Conservation (phyloP, 2,888 invertebrate species). For the Dolichomitus sp. region DNA sequence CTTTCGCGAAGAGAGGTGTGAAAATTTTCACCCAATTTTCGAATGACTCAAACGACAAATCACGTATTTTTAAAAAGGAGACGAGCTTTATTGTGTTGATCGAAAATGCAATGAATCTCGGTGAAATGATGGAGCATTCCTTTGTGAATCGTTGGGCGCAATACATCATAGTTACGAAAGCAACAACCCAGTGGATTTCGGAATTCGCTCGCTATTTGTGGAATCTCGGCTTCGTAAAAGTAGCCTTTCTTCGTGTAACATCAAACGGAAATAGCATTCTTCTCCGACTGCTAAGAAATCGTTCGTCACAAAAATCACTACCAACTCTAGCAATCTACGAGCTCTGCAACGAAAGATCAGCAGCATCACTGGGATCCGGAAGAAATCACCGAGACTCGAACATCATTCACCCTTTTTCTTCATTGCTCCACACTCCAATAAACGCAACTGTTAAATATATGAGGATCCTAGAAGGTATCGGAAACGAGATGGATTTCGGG, state of each 20-base stretch:
- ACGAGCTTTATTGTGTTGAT: constrained; percentile 22
- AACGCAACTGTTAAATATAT: not conserved
- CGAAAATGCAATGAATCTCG: not conserved
- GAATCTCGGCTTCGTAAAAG: not conserved
- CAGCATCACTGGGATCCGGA: not conserved
- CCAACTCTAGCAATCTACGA: not conserved
- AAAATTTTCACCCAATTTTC: not conserved
- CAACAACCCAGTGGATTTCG: constrained; percentile 8
- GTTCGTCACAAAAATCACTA: not conserved
- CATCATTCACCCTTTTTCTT: not conserved
- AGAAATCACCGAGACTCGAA: not conserved
- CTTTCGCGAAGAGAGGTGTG: not conserved
- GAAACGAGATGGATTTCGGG: not conserved
- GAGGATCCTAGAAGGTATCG: not conserved
- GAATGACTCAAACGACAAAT: not conserved
- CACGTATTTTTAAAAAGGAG: not conserved
- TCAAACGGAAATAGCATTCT: not conserved
- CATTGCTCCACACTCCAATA: not conserved
- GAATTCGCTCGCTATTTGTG: constrained; percentile 23
- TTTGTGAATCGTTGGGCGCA: constrained; percentile 2
- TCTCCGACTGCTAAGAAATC: not conserved
- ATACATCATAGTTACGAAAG: constrained; percentile 24
- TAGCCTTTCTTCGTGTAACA: not conserved
- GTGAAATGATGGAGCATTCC: not conserved
- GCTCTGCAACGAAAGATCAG: not conserved